Conservation (phyloP, 2,113 vertebrate species). For the Apodemus sylvaticus region DNA sequence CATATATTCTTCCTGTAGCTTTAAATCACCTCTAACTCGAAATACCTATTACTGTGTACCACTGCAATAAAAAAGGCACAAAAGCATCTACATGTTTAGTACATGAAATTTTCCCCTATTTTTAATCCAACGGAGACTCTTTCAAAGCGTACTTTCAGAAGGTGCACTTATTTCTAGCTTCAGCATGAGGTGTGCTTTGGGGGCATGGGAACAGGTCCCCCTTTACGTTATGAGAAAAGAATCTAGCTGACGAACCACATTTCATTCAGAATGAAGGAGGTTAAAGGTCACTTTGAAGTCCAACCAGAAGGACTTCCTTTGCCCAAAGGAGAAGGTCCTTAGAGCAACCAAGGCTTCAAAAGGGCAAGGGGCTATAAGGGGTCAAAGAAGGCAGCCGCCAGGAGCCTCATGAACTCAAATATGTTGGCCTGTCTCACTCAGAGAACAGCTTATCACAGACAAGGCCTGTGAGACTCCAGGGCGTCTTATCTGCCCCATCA, state of each 20-base stretch:
- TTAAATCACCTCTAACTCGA: not conserved
- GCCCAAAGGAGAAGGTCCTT: not conserved
- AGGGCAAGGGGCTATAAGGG: rapidly evolving
- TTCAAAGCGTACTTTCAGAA: not conserved
- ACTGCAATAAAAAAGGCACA: not conserved
- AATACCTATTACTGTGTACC: not conserved
- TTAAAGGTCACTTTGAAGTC: not conserved
- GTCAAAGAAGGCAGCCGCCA: not conserved
- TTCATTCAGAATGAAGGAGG: not conserved
- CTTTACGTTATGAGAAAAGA: not conserved
- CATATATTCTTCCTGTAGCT: not conserved
- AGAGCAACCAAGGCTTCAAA: not conserved
- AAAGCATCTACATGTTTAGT: not conserved
- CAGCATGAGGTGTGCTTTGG: not conserved
- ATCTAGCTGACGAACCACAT: not conserved
- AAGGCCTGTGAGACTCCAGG: not conserved
- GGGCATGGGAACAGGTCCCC: not conserved
- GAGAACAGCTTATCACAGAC: not conserved
- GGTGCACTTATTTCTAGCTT: not conserved
- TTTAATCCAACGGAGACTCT: not conserved
- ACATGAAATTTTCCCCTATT: not conserved
- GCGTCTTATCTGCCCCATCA: not conserved
- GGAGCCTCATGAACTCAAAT: rapidly evolving
- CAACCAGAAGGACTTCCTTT: not conserved
- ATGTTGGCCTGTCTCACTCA: not conserved